phyloP scores from a whole-genome alignment of 1,140 invertebrate species.

The silkworm (Bombyx mori) region DNA sequence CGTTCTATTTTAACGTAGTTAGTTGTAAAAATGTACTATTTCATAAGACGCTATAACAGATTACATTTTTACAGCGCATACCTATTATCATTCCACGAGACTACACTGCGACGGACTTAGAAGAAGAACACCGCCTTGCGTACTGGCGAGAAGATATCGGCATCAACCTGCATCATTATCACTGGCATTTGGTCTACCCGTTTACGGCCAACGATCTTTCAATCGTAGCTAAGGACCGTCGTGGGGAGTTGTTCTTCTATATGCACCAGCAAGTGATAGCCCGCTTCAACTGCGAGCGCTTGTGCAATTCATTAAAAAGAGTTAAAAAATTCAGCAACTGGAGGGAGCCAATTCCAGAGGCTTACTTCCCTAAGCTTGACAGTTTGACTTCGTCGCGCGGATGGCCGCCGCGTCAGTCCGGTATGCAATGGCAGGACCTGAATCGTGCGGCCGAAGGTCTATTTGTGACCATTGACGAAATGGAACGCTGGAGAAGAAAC shows the following conservation, averaged over 20 bases:
- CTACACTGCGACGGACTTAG: conserved; percentile 77
- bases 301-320: conserved; percentile 69
- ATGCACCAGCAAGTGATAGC: conserved; percentile 80
- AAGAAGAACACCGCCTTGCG: conserved; percentile 76
- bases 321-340: conserved; percentile 71
- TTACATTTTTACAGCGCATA: conserved; percentile 33
- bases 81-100: conserved; percentile 77
- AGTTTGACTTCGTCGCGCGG: conserved; percentile 68
- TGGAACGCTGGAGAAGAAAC: conserved; percentile 74
- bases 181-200: conserved; percentile 82
- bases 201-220: conserved; percentile 57
- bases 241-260: conserved; percentile 82
- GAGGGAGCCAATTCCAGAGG: conserved; percentile 68
- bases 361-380: conserved; percentile 74
- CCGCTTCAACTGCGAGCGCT: conserved; percentile 73
- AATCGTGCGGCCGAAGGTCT: conserved; percentile 72
- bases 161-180: conserved; percentile 81
- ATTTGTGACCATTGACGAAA: conserved; percentile 67
- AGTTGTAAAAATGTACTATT: background rate
- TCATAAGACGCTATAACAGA: background rate
- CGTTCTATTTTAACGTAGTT: background rate
- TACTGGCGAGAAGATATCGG: conserved; percentile 79
- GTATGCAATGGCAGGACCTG: conserved; percentile 64
- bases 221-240: conserved; percentile 75
- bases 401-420: conserved; percentile 71